Evolutionary conservation across 2,113 vertebrate species (phyloP).

Genomic region (Capra hircus): DNA sequence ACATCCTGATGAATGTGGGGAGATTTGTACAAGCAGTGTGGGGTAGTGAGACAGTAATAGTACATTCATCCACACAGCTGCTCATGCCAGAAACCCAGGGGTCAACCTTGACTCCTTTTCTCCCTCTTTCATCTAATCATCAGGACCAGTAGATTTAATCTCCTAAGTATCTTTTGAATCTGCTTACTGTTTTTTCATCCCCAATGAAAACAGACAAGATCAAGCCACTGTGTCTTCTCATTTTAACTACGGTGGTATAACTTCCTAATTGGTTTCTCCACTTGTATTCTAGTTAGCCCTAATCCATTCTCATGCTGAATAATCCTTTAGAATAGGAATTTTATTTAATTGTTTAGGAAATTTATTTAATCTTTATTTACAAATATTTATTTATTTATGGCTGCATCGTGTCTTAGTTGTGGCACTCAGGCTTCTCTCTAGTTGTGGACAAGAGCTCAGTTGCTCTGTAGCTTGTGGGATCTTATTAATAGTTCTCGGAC

Average conservation of each 20-base stretch:
- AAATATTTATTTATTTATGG: neutral
- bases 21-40: neutral
- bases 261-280: neutral
- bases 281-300: neutral
- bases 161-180: neutral
- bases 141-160: neutral
- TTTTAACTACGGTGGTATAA: neutral
- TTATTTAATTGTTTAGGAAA: neutral
- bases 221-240: neutral
- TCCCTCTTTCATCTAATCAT: neutral
- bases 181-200: neutral
- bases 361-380: neutral
- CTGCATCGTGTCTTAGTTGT: neutral
- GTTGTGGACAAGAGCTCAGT: neutral
- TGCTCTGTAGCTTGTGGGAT: neutral
- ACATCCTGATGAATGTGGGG: neutral
- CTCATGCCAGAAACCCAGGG: neutral
- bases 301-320: neutral
- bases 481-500: neutral
- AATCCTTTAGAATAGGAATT: neutral
- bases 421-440: neutral
- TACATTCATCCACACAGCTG: neutral
- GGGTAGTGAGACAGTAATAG: neutral
- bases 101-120: neutral
- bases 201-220: neutral